These are phyloP conservation scores for Tachina grossa DNA, from an alignment of 2,888 invertebrate species.

Conservation along the genomic window DNA sequence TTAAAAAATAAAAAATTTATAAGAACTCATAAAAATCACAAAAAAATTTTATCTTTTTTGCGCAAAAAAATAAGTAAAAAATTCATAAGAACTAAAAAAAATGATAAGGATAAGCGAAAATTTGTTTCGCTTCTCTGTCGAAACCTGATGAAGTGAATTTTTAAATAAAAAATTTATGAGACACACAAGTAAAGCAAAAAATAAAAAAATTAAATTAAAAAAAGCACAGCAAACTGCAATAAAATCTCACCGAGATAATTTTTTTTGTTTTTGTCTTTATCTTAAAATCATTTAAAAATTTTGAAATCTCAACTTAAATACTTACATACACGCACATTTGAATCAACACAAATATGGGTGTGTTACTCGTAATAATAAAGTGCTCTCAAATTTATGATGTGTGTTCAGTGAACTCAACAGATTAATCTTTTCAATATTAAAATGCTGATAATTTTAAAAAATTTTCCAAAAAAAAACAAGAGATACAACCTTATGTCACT, in stretches of 20 bases:
- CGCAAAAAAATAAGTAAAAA: too few relatives aligned
- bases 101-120: not conserved
- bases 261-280: not conserved
- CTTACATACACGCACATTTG: not conserved
- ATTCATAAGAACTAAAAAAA: too few relatives aligned
- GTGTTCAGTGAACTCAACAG: constrained; percentile 21
- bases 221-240: too few relatives aligned
- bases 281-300: not conserved
- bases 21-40: too few relatives aligned
- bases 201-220: not conserved
- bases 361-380: not conserved
- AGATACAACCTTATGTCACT: constrained; percentile 17
- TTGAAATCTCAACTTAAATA: not conserved
- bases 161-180: not conserved
- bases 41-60: too few relatives aligned
- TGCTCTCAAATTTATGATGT: not conserved
- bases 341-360: constrained; percentile 4
- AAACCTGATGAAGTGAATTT: not conserved
- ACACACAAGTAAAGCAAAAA: not conserved
- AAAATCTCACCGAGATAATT: not conserved
- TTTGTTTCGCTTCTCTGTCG: not conserved
- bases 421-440: constrained; percentile 28
- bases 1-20: too few relatives aligned
- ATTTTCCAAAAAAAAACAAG: constrained; percentile 29
- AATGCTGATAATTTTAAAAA: constrained; percentile 31